Conservation (phyloP, 2,888 invertebrate species). For the Hydriomena furcata region DNA sequence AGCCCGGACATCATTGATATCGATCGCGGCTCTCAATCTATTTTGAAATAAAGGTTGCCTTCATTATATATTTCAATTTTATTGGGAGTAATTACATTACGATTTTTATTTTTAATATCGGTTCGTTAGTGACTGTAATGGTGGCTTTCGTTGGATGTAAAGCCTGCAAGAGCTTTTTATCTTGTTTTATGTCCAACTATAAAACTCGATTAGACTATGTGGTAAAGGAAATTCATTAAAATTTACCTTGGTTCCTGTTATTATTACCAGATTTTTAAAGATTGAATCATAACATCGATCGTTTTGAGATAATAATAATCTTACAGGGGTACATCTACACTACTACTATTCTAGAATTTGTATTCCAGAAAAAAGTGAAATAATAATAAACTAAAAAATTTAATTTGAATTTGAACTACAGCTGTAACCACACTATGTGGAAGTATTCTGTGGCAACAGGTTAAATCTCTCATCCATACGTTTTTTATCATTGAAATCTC, state of each 20-base stretch:
- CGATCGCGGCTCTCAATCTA: conserved; percentile 58
- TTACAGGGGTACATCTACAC: neutral
- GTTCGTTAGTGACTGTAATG: conserved; percentile 26
- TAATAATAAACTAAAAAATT: too few species aligned
- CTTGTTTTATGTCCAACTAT: neutral
- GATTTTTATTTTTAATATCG: conserved; percentile 56
- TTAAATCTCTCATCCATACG: conserved; percentile 14
- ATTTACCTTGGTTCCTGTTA: neutral
- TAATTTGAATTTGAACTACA: too few species aligned
- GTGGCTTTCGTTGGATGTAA: conserved; percentile 9
- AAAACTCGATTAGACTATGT: neutral
- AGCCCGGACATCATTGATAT: conserved; percentile 60
- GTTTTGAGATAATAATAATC: neutral
- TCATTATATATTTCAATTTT: conserved; percentile 69
- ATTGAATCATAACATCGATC: too few species aligned
- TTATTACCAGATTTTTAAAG: neutral
- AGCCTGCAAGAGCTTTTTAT: neutral
- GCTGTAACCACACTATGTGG: neutral
- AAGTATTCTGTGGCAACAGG: conserved; percentile 1
- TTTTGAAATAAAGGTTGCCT: conserved; percentile 61
- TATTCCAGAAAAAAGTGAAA: too few species aligned
- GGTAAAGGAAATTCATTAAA: neutral
- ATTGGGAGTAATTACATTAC: conserved; percentile 59
- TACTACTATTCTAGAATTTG: too few species aligned
- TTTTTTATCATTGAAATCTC: conserved; percentile 43